Evolutionary conservation across 23 tunicate species (phyloP).

Genomic region (Halocynthia aurantium): DNA sequence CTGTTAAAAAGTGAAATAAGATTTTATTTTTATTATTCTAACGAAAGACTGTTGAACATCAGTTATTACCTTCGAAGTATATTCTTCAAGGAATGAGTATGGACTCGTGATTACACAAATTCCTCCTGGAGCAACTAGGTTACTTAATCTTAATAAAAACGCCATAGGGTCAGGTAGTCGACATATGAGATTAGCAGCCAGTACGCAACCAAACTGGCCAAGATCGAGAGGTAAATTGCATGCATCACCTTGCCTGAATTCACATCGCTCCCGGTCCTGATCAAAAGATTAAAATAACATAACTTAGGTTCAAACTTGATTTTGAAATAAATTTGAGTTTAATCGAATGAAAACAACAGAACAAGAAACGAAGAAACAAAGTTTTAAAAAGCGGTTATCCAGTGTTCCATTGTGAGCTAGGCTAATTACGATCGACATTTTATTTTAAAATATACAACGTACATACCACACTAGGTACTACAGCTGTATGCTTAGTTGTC

Average conservation of each 20-base stretch:
- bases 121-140: slow-evolving; percentile 65
- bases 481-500: slow-evolving; percentile 54
- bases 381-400: too few species aligned
- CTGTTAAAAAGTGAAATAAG: slow-evolving; percentile 23
- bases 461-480: slow-evolving; percentile 16
- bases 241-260: slow-evolving; percentile 80
- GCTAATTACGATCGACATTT: too few species aligned
- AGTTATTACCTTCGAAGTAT: slow-evolving; percentile 54
- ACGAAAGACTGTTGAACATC: not conserved
- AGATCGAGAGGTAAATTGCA: slow-evolving; percentile 78
- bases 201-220: slow-evolving; percentile 83
- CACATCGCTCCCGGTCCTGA: slow-evolving; percentile 43
- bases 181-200: slow-evolving; percentile 82
- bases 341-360: too few species aligned
- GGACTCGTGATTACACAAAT: slow-evolving; percentile 66
- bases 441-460: too few species aligned
- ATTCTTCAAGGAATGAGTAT: slow-evolving; percentile 65
- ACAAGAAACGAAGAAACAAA: too few species aligned
- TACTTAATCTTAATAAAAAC: slow-evolving; percentile 38
- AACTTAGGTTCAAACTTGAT: too few species aligned
- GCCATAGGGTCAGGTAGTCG: slow-evolving; percentile 68
- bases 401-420: too few species aligned
- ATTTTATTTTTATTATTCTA: too few species aligned
- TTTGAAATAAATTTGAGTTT: too few species aligned
- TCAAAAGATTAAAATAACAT: slow-evolving; percentile 11